These are phyloP conservation scores for Thamnophis elegans DNA, from an alignment of 2,797 vertebrate genomes.

Conservation along the genomic window DNA sequence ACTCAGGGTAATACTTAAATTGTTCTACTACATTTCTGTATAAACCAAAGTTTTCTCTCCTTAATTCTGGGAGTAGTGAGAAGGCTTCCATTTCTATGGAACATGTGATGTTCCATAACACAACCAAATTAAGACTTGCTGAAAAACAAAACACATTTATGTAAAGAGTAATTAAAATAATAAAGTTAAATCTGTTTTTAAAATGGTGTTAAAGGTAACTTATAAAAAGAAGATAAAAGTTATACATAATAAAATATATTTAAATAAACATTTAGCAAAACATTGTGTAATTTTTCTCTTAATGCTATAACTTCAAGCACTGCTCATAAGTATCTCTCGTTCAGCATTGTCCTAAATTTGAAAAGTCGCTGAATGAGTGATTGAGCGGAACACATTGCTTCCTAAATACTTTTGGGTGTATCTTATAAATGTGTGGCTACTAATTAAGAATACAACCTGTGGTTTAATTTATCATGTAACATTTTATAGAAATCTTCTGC, in stretches of 20 bases:
- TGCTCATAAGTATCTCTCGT: too few species aligned
- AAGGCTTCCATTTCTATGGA: background rate
- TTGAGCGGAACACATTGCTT: too few species aligned
- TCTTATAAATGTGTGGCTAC: too few species aligned
- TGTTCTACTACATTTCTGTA: background rate
- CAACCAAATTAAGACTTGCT: conserved; percentile 14
- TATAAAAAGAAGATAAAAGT: background rate
- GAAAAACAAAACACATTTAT: background rate
- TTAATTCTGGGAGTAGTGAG: background rate
- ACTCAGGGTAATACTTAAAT: background rate
- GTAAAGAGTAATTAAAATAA: background rate
- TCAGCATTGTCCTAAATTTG: too few species aligned
- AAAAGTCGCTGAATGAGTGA: too few species aligned
- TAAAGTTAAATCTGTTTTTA: background rate
- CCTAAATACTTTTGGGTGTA: too few species aligned
- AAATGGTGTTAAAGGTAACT: background rate
- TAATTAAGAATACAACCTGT: too few species aligned
- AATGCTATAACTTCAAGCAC: background rate
- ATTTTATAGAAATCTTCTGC: too few species aligned
- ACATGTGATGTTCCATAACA: conserved; percentile 24
- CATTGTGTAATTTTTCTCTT: background rate
- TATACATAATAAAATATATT: background rate
- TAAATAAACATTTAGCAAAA: background rate
- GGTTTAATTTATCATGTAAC: too few species aligned
- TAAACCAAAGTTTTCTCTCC: background rate